Conservation (phyloP, 1,140 invertebrate species). For the Acromyrmex echinatior region DNA sequence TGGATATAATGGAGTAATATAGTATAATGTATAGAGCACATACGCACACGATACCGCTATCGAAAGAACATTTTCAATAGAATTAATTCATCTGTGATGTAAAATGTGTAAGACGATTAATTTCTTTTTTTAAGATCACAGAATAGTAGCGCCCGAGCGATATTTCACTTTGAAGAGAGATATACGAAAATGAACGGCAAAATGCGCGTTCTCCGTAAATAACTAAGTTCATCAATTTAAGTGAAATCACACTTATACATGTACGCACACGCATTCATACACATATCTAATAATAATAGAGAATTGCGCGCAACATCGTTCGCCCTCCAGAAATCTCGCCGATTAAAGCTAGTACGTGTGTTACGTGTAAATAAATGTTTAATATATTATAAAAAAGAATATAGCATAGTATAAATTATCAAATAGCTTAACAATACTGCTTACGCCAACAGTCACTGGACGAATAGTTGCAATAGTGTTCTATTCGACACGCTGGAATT, state of each 20-base stretch:
- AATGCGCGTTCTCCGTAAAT: neutral
- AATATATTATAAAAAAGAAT: conserved; percentile 79
- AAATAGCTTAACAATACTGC: conserved; percentile 68
- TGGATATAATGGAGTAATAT: conserved; percentile 61
- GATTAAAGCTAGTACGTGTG: conserved; percentile 75
- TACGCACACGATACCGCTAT: conserved; percentile 11
- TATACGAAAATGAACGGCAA: conserved; percentile 71
- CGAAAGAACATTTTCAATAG: conserved; percentile 71
- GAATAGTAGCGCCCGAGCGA: conserved; percentile 82
- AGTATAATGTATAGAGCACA: conserved; percentile 68
- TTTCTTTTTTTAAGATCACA: conserved; percentile 80
- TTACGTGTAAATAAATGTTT: conserved; percentile 75
- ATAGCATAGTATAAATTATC: conserved; percentile 76
- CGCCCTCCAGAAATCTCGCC: conserved; percentile 66
- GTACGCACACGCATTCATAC: neutral
- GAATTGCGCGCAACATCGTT: conserved; percentile 29
- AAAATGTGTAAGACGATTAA: conserved; percentile 61
- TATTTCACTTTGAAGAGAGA: conserved; percentile 72
- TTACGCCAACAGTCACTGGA: conserved; percentile 69
- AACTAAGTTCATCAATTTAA: neutral
- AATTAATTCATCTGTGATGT: conserved; percentile 58
- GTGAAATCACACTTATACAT: neutral
- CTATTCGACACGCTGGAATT: neutral
- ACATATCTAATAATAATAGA: neutral
- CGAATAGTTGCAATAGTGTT: conserved; percentile 45